Base-by-base conservation (phyloP, 2,113 vertebrate species). In the Xyliphius kryptos region DNA sequence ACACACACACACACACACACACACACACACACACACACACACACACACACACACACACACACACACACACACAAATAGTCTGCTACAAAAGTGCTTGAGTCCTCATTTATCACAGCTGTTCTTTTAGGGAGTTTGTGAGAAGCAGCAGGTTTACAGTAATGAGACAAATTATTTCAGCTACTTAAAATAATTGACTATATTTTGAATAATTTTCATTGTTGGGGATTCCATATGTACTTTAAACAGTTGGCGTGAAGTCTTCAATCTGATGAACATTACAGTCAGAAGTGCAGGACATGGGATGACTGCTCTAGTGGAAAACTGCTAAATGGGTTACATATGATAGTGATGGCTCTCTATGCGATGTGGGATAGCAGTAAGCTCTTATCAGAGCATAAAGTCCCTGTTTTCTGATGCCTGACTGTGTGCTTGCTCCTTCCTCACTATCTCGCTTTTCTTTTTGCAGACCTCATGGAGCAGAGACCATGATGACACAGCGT, bases 401-500 rank as follows among this genome's bases (percentile, higher is more conserved):
- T 70, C 49, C 47, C 55, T 61, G 37, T 60, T 49, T 57, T 37
- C 62, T 63, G 36, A 47, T 38, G 50, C 22, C 55, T 32, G 26
- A 32, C 2, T 3, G 26, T 32, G 26, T 32, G 26, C 4, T 32
- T 32, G 26, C 22, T 32, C 26, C 26, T 32, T 32, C 1, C 26
- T 32, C 7, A 32, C 26, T 32, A 32, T 32, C 4, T 32, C 26
- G 10, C 10, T 64, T 69, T 9, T 58, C 10, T 36, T 46, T 14
- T 9, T 17, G 2, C 78, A 98, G 96, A 96, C 95, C 74, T 96
- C 94, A 82, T 98, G 96, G 96, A 99, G 94, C 87, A 91, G 95
- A 89, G 95, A 99, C 79, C 96, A 99, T 0, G 96, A 99, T 61
- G 96, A 99, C 83, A 95, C 95, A 0, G 95, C 94, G 0, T 99